Conservation (phyloP, 2,888 invertebrate species). For the Drosophila birchii region DNA sequence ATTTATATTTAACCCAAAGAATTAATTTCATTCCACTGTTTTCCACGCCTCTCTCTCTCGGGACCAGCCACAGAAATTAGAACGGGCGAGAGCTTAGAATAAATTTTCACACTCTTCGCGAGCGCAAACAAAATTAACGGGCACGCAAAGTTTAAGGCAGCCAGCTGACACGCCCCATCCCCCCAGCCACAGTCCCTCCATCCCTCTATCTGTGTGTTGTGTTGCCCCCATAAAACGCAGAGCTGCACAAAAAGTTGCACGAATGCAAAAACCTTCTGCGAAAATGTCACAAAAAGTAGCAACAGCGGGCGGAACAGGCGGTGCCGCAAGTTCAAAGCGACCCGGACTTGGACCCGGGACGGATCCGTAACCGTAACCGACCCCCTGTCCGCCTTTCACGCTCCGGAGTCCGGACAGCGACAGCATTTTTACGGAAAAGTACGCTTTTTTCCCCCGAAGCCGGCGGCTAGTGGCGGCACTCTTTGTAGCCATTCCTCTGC, state of each 20-base stretch:
- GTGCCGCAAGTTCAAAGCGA: conserved; percentile 60
- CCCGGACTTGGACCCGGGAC: conserved; percentile 15
- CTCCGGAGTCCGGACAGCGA: conserved; percentile 34
- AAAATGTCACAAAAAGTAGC: conserved; percentile 61
- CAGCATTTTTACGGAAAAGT: conserved; percentile 50
- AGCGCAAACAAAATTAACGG: conserved; percentile 74
- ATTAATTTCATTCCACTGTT: conserved; percentile 3
- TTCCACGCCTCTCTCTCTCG: not conserved
- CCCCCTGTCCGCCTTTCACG: conserved; percentile 32
- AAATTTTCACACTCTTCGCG: conserved; percentile 74
- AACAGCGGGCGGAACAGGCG: conserved; percentile 18
- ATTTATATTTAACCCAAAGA: not conserved
- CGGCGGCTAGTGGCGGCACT: conserved; percentile 26
- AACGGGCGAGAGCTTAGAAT: conserved; percentile 64
- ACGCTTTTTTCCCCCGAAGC: conserved; percentile 23
- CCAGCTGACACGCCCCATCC: conserved; percentile 48
- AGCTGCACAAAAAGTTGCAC: conserved; percentile 71
- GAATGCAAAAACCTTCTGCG: conserved; percentile 68
- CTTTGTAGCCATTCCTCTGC: conserved; percentile 19
- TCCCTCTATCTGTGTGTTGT: conserved; percentile 23
- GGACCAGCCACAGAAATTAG: conserved; percentile 56
- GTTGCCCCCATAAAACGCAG: conserved; percentile 59
- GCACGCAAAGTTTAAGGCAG: conserved; percentile 65
- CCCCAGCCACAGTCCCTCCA: not conserved
- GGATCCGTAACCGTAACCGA: conserved; percentile 5